These are phyloP conservation scores for Monochamus alternatus DNA, from an alignment of 2,888 invertebrate species.

Conservation along the genomic window DNA sequence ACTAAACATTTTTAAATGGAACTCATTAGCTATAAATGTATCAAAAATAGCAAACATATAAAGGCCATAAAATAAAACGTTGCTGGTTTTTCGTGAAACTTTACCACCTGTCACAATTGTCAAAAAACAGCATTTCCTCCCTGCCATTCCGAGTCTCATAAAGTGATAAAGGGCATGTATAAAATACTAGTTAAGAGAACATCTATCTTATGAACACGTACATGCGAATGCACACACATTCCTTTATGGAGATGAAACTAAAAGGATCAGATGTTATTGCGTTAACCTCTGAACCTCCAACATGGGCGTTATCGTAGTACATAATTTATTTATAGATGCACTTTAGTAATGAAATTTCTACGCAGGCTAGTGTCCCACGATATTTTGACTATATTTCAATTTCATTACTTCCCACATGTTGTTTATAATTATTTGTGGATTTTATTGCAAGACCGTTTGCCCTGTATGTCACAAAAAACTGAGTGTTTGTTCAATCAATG, in stretches of 20 bases:
- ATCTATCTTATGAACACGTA: background rate
- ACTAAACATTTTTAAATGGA: no score
- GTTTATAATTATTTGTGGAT: background rate
- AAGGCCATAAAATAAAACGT: no score
- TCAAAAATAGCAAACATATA: no score
- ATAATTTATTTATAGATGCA: slow-evolving; percentile 1
- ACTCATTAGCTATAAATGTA: no score
- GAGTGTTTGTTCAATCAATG: no score
- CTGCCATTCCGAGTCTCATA: background rate
- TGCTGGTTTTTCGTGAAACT: no score
- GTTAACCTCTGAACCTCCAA: background rate
- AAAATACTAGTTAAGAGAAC: background rate
- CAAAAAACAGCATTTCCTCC: background rate
- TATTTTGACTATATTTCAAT: background rate
- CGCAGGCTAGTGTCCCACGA: background rate
- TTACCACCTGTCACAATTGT: no score
- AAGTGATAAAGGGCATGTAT: background rate
- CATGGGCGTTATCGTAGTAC: background rate
- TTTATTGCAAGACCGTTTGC: background rate
- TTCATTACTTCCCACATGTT: background rate
- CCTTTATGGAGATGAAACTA: background rate
- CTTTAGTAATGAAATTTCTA: slow-evolving; percentile 1
- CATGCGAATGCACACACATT: background rate
- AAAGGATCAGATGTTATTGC: slow-evolving; percentile 1
- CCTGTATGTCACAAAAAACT: background rate